Evolutionary conservation across 2,888 invertebrate genomes (phyloP).

Genomic region (Thera britannica): DNA sequence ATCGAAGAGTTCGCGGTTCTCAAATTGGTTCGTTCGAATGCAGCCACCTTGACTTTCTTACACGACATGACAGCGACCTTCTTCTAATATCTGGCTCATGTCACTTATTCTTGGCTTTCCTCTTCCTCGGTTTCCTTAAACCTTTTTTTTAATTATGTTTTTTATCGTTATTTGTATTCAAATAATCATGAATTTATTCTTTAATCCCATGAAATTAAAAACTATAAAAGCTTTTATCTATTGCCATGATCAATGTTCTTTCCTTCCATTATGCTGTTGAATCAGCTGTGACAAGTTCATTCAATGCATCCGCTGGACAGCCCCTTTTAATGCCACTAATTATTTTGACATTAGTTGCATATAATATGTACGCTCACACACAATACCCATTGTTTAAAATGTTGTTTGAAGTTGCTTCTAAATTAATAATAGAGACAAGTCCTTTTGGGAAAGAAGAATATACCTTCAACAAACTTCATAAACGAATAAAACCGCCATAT

Average conservation of each 20-base stretch:
- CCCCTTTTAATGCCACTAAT: constrained; percentile 16
- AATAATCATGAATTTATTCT: too few relatives aligned
- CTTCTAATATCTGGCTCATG: too few relatives aligned
- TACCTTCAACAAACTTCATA: background rate
- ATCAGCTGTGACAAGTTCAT: constrained; percentile 66
- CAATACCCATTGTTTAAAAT: background rate
- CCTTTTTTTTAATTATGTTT: too few relatives aligned
- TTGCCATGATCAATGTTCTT: constrained; percentile 1
- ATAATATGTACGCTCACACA: background rate
- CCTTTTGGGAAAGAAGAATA: background rate
- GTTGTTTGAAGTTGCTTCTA: too few relatives aligned
- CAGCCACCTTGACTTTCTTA: too few relatives aligned
- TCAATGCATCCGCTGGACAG: constrained; percentile 39
- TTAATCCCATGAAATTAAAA: too few relatives aligned
- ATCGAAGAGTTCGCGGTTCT: too few relatives aligned
- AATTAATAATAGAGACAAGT: background rate
- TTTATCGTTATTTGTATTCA: too few relatives aligned
- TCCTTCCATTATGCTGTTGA: constrained; percentile 60
- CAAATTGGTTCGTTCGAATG: too few relatives aligned
- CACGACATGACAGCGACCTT: too few relatives aligned
- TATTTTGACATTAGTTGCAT: constrained; percentile 24
- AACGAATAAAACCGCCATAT: background rate
- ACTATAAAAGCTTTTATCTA: background rate
- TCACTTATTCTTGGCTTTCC: too few relatives aligned
- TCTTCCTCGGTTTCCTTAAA: too few relatives aligned